Evolutionary conservation across 1,140 invertebrate species (phyloP), one percentile per base, ranked within the genome.

Genomic region (Acromyrmex echinatior): DNA sequence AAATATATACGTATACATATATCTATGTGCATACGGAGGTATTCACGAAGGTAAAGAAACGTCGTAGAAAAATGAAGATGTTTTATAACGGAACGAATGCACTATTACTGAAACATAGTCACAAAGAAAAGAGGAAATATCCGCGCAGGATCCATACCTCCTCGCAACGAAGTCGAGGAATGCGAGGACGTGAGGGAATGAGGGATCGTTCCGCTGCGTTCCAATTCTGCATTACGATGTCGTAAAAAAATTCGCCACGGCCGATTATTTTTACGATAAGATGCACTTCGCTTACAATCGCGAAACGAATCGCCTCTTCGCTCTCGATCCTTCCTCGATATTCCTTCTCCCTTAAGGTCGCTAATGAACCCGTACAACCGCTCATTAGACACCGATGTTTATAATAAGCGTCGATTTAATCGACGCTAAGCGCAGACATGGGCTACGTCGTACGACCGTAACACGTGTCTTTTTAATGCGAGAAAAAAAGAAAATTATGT

Each of bases 341-440:
- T 88, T 86, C 63, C 66, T 31, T 16, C 31, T 7, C 31, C 28
- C 39, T 16, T 10, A 49, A 18, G n/a, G 49, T 25, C 70, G 56
- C 53, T 90, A 90, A 90, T 87, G 88, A 89, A 81, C 87, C 77
- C 58, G 78, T 81, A 89, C 60, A 53, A 65, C 63, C 51, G 63
- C 77, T 90, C 88, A 62, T 90, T 89, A 90, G 76, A 89, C 88
- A 66, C 39, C 60, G 77, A 49, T 77, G 82, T 87, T 82, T 58
- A 53, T 89, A 89, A 90, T 79, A 88, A 90, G 86, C 68, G 87
- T 56, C 49, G 78, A 80, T 70, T 80, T 80, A 81, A 81, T 81
- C 79, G 35, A 39, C 51, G 79, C 49, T 45, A 58, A 71, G 21
- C 39, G 76, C 53, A 51, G 4, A 0, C 49, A 70, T 70, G 60